Evolutionary conservation across 2,113 vertebrate species (phyloP).

Genomic region (Rhinoptilus africanus): DNA sequence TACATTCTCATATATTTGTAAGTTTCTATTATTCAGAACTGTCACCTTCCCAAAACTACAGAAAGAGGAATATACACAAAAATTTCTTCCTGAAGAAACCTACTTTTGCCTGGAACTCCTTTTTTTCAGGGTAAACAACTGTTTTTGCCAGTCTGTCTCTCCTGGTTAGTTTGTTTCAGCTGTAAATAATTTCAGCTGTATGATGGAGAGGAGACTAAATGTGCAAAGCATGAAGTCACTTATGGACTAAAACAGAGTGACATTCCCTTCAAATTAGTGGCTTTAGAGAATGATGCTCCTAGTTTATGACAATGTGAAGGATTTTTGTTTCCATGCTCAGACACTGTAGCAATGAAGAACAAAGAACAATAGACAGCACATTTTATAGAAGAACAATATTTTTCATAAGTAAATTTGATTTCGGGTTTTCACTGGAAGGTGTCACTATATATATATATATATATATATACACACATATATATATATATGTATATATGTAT

Average conservation of each 20-base stretch:
- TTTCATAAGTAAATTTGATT: background rate
- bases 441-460: background rate
- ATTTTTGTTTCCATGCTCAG: background rate
- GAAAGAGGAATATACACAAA: background rate
- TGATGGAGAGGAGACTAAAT: background rate
- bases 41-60: background rate
- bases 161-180: background rate
- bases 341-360: background rate
- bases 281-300: background rate
- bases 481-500: no score
- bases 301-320: background rate
- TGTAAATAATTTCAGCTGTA: background rate
- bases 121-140: background rate
- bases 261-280: background rate
- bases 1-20: no score
- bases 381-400: fast-evolving
- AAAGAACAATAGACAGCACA: background rate
- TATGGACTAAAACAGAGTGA: background rate
- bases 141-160: background rate
- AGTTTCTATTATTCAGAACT: background rate
- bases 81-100: background rate
- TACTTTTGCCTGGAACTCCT: background rate
- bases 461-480: background rate
- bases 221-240: background rate
- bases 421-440: background rate